Conservation (phyloP, 2,797 vertebrate genomes). For the Telmatherina bonti region DNA sequence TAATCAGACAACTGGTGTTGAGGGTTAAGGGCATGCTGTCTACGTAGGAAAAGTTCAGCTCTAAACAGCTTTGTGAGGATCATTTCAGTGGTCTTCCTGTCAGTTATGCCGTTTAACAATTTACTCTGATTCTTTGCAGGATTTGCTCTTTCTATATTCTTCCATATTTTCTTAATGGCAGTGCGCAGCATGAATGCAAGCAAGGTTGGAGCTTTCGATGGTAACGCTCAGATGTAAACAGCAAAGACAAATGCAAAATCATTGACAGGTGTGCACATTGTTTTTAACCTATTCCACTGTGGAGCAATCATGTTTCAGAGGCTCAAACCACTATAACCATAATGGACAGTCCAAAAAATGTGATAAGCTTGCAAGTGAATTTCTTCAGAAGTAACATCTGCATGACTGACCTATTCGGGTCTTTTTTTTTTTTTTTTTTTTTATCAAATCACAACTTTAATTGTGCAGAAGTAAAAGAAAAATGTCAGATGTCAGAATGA, state of each 20-base stretch:
- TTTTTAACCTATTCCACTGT: constrained; percentile 1
- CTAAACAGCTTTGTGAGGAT: neutral
- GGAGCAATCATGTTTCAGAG: neutral
- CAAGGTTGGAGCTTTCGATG: constrained; percentile 59
- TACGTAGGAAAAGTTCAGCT: constrained; percentile 27
- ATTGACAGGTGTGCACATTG: constrained; percentile 49
- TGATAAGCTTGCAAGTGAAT: neutral
- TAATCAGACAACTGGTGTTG: constrained; percentile 58
- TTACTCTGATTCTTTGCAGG: constrained; percentile 33
- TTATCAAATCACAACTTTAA: neutral
- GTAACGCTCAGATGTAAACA: constrained; percentile 52
- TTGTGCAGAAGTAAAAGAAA: neutral
- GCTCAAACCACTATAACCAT: neutral
- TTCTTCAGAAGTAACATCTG: neutral
- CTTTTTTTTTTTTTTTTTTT: too few species aligned
- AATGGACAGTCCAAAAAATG: neutral
- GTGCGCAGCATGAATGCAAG: constrained; percentile 55
- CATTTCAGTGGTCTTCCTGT: constrained; percentile 1
- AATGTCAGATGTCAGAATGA: neutral
- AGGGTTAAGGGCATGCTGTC: constrained; percentile 55
- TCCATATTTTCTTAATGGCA: constrained; percentile 35
- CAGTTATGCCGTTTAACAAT: constrained; percentile 37
- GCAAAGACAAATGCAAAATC: constrained; percentile 53
- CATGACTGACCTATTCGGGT: neutral
- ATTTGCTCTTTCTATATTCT: constrained; percentile 47